A percentile compares a stretch with the other conserved stretches of the same genome.
phyloP scores from a whole-genome alignment of 2,888 invertebrate species.

The Parasteatoda lunata region DNA sequence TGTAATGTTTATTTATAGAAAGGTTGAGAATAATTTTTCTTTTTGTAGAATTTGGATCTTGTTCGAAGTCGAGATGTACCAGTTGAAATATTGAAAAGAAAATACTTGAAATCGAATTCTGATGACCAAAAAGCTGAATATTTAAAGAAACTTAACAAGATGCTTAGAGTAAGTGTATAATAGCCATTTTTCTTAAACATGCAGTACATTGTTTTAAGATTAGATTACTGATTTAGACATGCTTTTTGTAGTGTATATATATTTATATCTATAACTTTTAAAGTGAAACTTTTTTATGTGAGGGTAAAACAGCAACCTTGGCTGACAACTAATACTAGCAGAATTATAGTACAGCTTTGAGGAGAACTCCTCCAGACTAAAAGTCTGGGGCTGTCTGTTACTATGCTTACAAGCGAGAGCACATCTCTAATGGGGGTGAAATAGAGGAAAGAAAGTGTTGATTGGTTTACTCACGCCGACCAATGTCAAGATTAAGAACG shows the following conservation, averaged over 20 bases:
- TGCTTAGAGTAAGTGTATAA: slow-evolving; percentile 24
- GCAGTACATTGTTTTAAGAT: not conserved
- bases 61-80: slow-evolving; percentile 49
- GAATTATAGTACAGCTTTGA: too few relatives aligned
- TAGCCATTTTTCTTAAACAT: not conserved
- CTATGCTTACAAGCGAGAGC: too few relatives aligned
- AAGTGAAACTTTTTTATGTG: too few relatives aligned
- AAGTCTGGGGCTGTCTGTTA: too few relatives aligned
- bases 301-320: too few relatives aligned
- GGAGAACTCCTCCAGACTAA: too few relatives aligned
- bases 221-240: not conserved
- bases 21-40: not conserved
- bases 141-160: slow-evolving; percentile 30
- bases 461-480: too few relatives aligned
- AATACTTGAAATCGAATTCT: slow-evolving; percentile 18
- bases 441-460: too few relatives aligned
- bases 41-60: not conserved
- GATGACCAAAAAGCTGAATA: slow-evolving; percentile 23
- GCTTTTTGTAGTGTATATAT: not conserved
- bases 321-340: too few relatives aligned
- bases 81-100: slow-evolving; percentile 26
- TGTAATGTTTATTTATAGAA: not conserved
- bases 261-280: not conserved
- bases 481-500: too few relatives aligned
- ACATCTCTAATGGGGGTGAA: too few relatives aligned